phyloP scores from a whole-genome alignment of 2,797 vertebrate genomes.

The Ispidina lecontei region DNA sequence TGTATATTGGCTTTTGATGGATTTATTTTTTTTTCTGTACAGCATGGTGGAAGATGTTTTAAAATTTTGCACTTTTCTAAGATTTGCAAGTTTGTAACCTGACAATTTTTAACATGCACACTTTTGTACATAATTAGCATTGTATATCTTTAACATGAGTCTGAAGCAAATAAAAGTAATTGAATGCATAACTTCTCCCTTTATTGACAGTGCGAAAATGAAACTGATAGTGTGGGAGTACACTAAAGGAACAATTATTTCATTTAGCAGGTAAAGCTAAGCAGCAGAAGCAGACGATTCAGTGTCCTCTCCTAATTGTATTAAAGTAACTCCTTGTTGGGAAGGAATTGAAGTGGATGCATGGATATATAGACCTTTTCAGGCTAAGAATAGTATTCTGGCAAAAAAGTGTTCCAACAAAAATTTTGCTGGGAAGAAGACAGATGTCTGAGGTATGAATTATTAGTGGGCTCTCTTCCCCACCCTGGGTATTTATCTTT shows the following conservation, averaged over 20 bases:
- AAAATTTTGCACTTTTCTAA: conserved; percentile 95
- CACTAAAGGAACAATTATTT: not conserved
- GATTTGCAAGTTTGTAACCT: conserved; percentile 89
- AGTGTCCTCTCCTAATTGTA: not conserved
- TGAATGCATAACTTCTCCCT: conserved; percentile 50
- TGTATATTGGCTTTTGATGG: conserved; percentile 91
- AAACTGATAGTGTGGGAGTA: not conserved
- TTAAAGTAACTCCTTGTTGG: not conserved
- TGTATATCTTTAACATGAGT: conserved; percentile 86
- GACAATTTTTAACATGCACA: conserved; percentile 88
- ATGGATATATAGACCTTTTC: not conserved
- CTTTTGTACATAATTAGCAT: conserved; percentile 92
- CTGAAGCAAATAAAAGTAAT: conserved; percentile 80
- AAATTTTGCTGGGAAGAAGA: not conserved
- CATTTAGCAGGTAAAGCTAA: not conserved
- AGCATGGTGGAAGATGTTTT: conserved; percentile 90
- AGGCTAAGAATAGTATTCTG: not conserved
- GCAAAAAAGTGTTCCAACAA: not conserved
- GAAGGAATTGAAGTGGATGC: not conserved
- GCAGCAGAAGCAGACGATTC: not conserved
- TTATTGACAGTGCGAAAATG: conserved; percentile 19
- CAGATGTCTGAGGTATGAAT: not conserved
- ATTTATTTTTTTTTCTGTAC: conserved; percentile 89
- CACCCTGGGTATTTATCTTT: not conserved
- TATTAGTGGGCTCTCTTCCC: too few species aligned